phyloP scores from a whole-genome alignment of 2,113 vertebrate species.

The Centropus unirufus region DNA sequence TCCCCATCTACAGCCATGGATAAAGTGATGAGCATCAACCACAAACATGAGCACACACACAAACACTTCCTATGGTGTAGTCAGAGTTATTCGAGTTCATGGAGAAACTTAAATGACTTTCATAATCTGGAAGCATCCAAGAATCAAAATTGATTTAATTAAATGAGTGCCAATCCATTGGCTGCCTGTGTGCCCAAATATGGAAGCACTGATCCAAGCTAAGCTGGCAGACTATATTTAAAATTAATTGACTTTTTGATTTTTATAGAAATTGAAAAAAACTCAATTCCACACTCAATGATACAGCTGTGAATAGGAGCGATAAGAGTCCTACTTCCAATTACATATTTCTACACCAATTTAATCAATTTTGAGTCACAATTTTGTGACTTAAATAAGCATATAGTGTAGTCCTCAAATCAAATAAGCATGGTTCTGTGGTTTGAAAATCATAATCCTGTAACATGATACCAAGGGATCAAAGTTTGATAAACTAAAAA shows the following conservation, averaged over 20 bases:
- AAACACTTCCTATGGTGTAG: accelerated
- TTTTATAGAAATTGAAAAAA: not conserved
- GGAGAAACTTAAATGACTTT: not conserved
- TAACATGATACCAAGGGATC: not conserved
- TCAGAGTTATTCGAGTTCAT: not conserved
- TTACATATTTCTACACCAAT: not conserved
- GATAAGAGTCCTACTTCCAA: not conserved
- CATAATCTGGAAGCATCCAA: not conserved
- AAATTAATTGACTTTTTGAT: constrained; percentile 2
- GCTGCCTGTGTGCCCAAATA: not conserved
- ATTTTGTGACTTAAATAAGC: not conserved
- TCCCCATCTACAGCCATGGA: not conserved
- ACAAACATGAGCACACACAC: accelerated
- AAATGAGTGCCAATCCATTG: not conserved
- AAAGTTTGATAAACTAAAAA: not conserved
- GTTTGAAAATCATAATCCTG: not conserved
- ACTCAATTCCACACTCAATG: not conserved
- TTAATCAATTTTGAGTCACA: constrained; percentile 14
- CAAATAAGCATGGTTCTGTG: not conserved
- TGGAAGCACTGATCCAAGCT: not conserved
- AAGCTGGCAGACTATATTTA: not conserved
- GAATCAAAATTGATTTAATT: not conserved
- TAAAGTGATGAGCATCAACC: not conserved
- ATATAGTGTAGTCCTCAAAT: not conserved
- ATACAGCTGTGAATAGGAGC: not conserved